Evolutionary conservation across 2,797 vertebrate genomes (phyloP).

Genomic region (Pseudomugil tenellus): DNA sequence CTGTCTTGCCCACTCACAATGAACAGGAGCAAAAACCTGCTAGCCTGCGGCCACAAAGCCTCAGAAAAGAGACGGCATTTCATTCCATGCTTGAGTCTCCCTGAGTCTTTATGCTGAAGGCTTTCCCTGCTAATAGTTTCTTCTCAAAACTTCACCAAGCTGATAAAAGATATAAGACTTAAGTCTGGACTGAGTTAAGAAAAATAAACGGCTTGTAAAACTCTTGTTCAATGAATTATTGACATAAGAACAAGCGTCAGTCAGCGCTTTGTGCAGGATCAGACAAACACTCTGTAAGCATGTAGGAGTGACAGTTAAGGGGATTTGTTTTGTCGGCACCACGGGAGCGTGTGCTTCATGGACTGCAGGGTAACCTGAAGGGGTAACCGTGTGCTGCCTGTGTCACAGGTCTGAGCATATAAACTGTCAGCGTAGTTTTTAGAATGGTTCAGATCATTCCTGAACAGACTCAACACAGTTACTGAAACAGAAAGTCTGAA

Average conservation of each 20-base stretch:
- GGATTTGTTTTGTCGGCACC: slow-evolving; percentile 46
- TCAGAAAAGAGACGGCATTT: slow-evolving; percentile 5
- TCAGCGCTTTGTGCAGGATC: neutral
- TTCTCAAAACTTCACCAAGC: neutral
- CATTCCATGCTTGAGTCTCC: neutral
- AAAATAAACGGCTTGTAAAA: slow-evolving; percentile 12
- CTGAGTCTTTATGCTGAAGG: slow-evolving; percentile 51
- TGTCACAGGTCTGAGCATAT: slow-evolving; percentile 31
- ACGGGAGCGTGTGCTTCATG: slow-evolving; percentile 34
- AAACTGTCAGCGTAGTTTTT: slow-evolving; percentile 51
- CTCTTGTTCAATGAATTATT: neutral
- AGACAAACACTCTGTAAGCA: neutral
- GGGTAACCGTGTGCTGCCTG: slow-evolving; percentile 6
- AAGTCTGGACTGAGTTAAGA: neutral
- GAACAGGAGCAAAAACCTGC: slow-evolving; percentile 32
- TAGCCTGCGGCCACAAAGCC: slow-evolving; percentile 35
- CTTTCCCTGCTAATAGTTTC: slow-evolving; percentile 10
- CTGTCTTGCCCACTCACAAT: slow-evolving; percentile 44
- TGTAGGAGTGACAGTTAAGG: slow-evolving; percentile 36
- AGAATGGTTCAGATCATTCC: slow-evolving; percentile 41
- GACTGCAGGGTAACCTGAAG: slow-evolving; percentile 31
- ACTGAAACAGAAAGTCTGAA: neutral
- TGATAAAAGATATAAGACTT: slow-evolving; percentile 20
- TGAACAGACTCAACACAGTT: slow-evolving; percentile 30
- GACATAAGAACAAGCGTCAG: slow-evolving; percentile 10